Base-by-base conservation (phyloP, 2,113 vertebrate genomes). In the Pantherophis guttatus region DNA sequence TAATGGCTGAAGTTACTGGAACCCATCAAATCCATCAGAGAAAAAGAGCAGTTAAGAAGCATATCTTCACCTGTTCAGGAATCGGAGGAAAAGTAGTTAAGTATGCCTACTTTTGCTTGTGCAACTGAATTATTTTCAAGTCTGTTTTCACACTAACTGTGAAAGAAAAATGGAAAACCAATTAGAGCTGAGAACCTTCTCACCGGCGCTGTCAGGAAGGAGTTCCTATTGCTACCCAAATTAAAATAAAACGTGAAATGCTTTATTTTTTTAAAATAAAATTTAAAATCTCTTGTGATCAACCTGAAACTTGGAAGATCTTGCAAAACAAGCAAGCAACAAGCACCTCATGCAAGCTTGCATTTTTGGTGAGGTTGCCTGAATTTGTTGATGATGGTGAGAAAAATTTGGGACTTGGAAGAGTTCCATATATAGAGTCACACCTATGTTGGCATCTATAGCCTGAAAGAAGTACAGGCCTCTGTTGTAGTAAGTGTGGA, bases 1-100 rank as follows among this genome's bases (percentile, higher is more conserved):
- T 97, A 98, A 0, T 33, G 29, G 0, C 3, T 2, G 2, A 91
- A 88, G 89, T 96, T 58, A 75, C 97, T 96, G 0, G 59, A 1
- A 0, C 96, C 96, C 8, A 98, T 94, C 52, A 98, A 62, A 86
- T 94, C 96, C 58, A 95, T 75, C 2, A 98, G 95, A 23, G 95
- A 95, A 48, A 94, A 2, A 17, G 50, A 19, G 19, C 19, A 23
- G 0, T 93, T 70, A 1, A 95, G 48, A 7, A 48, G 0, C 7
- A 4, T 4, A 0, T 8, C 3, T 29, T 85, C 5, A 13, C 39
- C 95, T 95, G 57, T 23, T n/a, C 17, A 59, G 23, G 24, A 29
- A 52, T 19, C 39, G 44, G 48, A 62, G 21, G 21, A 9, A 33
- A 81, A 39, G 1, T 26, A 11, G 44, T 58, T 55, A 39, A 39